Conservation (phyloP, 2,113 vertebrate species). For the Platycercus adscitus region DNA sequence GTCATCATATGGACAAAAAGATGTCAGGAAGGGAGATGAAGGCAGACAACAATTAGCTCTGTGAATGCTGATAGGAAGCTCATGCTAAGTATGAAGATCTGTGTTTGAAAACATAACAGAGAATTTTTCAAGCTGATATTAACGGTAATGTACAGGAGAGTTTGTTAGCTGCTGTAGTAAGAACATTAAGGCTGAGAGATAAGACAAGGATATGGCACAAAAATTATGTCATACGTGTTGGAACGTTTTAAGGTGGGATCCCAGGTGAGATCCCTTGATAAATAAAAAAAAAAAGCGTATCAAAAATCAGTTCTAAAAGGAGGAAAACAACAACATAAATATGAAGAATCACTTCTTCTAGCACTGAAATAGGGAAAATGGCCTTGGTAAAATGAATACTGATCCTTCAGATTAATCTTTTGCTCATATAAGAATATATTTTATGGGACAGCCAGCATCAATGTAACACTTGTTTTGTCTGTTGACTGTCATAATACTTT, state of each 20-base stretch:
- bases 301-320: background rate
- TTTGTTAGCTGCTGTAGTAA: background rate
- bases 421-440: background rate
- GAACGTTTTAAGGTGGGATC: background rate
- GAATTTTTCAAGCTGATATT: background rate
- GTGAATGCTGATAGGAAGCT: background rate
- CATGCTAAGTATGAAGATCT: background rate
- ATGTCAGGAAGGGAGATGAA: background rate
- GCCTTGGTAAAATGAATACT: background rate
- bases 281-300: background rate
- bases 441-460: background rate
- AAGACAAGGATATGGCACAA: background rate
- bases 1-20: background rate
- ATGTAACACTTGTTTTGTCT: background rate
- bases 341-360: background rate
- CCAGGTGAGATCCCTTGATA: background rate
- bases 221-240: background rate
- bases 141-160: background rate
- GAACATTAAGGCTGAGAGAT: background rate
- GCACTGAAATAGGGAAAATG: background rate
- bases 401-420: background rate
- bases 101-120: background rate
- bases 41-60: background rate
- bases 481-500: background rate
- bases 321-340: background rate